Conservation (phyloP, 2,888 invertebrate species). For the Chydorus sphaericus region DNA sequence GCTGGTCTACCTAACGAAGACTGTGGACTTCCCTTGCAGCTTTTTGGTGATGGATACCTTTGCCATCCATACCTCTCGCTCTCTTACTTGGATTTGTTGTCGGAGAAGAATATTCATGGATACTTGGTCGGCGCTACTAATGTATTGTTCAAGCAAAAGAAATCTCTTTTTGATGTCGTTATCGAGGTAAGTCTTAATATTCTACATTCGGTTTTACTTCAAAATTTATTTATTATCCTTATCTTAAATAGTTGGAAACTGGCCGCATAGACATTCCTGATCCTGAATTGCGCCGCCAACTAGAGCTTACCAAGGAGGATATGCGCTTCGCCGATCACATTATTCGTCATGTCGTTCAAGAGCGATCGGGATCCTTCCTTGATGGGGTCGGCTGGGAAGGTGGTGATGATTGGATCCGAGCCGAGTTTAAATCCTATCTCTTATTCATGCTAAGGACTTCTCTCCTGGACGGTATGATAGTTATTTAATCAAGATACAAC, state of each 20-base stretch:
- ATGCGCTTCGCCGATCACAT: slow-evolving; percentile 87
- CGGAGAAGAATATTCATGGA: slow-evolving; percentile 60
- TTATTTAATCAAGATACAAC: no score
- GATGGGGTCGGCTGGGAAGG: slow-evolving; percentile 75
- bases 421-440: slow-evolving; percentile 78
- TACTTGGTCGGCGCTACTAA: slow-evolving; percentile 92
- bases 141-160: slow-evolving; percentile 90
- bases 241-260: slow-evolving; percentile 46
- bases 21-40: slow-evolving; percentile 73
- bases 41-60: slow-evolving; percentile 76
- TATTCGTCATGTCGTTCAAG: slow-evolving; percentile 51
- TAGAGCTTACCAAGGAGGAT: slow-evolving; percentile 88
- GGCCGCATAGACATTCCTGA: slow-evolving; percentile 72
- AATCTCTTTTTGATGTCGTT: slow-evolving; percentile 78
- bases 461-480: slow-evolving; percentile 49
- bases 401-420: slow-evolving; percentile 90
- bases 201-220: neutral
- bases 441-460: slow-evolving; percentile 67
- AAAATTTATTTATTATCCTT: neutral
- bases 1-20: slow-evolving; percentile 31
- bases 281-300: slow-evolving; percentile 57
- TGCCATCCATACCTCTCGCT: slow-evolving; percentile 92
- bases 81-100: slow-evolving; percentile 81
- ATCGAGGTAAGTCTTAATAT: slow-evolving; percentile 49
- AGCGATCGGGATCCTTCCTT: slow-evolving; percentile 50